phyloP scores from a whole-genome alignment of 2,888 invertebrate species.

The Leptodirus hochenwartii region DNA sequence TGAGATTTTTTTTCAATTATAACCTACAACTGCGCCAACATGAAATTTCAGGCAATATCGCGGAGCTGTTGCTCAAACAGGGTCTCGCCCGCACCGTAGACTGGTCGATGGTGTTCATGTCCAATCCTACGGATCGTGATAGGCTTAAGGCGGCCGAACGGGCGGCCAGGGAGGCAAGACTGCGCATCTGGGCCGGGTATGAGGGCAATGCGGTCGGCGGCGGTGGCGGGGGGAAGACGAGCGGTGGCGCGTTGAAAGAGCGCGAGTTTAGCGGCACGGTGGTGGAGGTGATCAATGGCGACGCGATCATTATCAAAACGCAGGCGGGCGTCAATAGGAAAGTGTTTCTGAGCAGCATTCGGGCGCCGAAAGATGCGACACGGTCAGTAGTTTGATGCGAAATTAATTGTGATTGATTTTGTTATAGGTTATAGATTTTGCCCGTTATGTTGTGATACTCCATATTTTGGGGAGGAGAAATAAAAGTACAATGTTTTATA shows the following conservation, averaged over 20 bases:
- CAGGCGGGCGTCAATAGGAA: constrained; percentile 73
- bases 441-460: no score
- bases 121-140: constrained; percentile 63
- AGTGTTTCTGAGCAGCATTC: constrained; percentile 87
- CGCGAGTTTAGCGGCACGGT: constrained; percentile 70
- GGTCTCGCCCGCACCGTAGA: constrained; percentile 91
- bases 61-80: constrained; percentile 63
- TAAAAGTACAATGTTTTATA: no score
- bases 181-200: constrained; percentile 86
- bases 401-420: constrained; percentile 1
- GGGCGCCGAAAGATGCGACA: constrained; percentile 66
- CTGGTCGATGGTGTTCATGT: constrained; percentile 75
- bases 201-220: constrained; percentile 54
- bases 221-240: constrained; percentile 50
- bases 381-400: constrained; percentile 17
- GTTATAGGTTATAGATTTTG: no score
- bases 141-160: constrained; percentile 71
- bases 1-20: no score
- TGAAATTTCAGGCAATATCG: no score
- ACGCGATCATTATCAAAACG: constrained; percentile 69
- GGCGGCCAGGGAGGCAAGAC: constrained; percentile 67
- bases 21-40: no score
- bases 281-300: constrained; percentile 85
- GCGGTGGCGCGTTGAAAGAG: constrained; percentile 55
- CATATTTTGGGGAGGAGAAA: neutral